phyloP scores from a whole-genome alignment of 2,888 invertebrate genomes.

The Epiblema foenella region DNA sequence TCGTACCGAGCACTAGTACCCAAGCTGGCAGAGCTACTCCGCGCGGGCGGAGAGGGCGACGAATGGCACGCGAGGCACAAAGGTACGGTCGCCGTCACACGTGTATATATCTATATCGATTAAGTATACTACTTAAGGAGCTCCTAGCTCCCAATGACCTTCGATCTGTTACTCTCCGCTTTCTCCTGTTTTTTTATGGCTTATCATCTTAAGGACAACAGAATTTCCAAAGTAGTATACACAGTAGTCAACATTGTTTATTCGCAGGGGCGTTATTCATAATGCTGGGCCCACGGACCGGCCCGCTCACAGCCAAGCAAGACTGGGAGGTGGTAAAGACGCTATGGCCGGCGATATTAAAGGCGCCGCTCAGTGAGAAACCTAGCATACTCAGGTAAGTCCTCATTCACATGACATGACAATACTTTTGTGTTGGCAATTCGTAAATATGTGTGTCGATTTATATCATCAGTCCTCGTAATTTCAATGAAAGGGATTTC shows the following conservation, averaged over 20 bases:
- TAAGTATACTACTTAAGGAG: too few relatives aligned
- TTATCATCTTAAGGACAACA: too few relatives aligned
- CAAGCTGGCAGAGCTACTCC: slow-evolving; percentile 85
- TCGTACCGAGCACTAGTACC: slow-evolving; percentile 89
- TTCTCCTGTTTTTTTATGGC: too few relatives aligned
- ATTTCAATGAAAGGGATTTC: too few relatives aligned
- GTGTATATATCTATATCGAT: too few relatives aligned
- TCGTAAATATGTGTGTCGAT: not conserved
- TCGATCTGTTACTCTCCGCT: too few relatives aligned
- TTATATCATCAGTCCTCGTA: too few relatives aligned
- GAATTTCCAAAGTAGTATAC: not conserved
- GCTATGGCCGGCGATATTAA: slow-evolving; percentile 92
- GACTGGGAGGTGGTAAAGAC: slow-evolving; percentile 90
- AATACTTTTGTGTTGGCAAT: not conserved
- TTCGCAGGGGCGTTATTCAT: slow-evolving; percentile 89
- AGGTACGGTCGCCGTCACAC: slow-evolving; percentile 42
- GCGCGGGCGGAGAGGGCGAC: slow-evolving; percentile 77
- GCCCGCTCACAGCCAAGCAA: slow-evolving; percentile 87
- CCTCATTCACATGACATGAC: not conserved
- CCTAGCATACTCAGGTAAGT: slow-evolving; percentile 88
- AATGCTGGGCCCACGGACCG: slow-evolving; percentile 87
- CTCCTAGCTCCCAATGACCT: too few relatives aligned
- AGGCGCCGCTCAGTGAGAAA: slow-evolving; percentile 93
- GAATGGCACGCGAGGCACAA: slow-evolving; percentile 77
- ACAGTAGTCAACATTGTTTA: not conserved